Conservation (phyloP, 2,797 vertebrate genomes). For the Nannoperca australis region DNA sequence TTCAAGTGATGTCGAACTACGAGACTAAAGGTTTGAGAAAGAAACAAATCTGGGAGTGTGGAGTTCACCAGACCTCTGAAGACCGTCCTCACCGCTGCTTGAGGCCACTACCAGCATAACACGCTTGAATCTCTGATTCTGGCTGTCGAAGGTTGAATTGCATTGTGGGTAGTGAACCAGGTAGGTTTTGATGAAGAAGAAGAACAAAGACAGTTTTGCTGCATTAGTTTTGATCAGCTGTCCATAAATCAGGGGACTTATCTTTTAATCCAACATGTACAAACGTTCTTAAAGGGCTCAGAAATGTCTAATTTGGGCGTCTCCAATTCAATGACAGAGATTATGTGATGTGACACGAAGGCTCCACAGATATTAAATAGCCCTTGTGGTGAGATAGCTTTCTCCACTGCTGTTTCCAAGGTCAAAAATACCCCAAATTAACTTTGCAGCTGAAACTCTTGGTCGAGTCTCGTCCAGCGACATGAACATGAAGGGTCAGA, state of each 20-base stretch:
- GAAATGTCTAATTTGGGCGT: neutral
- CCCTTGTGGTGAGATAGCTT: neutral
- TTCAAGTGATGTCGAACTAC: neutral
- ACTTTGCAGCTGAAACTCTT: neutral
- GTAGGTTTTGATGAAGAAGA: neutral
- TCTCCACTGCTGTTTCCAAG: neutral
- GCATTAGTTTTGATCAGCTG: neutral
- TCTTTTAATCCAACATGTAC: neutral
- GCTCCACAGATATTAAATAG: neutral
- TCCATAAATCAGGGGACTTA: neutral
- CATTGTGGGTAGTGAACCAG: neutral
- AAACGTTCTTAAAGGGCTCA: neutral
- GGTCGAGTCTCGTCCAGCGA: neutral
- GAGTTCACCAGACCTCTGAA: too few species aligned
- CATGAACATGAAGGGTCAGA: neutral
- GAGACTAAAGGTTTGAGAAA: neutral
- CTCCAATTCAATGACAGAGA: neutral
- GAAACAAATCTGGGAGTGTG: too few species aligned
- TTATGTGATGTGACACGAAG: neutral
- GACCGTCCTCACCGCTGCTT: too few species aligned
- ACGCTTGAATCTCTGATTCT: fast-evolving
- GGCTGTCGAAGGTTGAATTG: neutral
- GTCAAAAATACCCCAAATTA: neutral
- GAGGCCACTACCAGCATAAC: too few species aligned
- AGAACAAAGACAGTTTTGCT: neutral